Evolutionary conservation across 64 coral and sea anemone species (phyloP).

Genomic region (Pocillopora verrucosa): DNA sequence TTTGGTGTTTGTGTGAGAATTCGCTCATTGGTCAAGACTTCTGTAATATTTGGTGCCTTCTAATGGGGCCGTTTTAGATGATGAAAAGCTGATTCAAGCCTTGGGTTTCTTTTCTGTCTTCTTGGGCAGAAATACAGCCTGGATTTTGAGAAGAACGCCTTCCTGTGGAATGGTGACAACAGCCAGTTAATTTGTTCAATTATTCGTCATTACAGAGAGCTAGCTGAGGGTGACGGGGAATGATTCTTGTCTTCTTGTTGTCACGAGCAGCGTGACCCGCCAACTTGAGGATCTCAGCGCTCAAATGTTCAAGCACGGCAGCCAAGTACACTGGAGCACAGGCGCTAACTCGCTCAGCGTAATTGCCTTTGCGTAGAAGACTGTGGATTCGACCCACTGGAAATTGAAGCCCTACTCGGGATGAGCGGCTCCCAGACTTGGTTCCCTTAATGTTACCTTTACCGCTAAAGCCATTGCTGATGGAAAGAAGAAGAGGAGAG

Average conservation of each 20-base stretch:
- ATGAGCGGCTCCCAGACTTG: conserved; percentile 1
- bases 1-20: too few relatives aligned
- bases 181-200: neutral
- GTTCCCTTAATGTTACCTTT: neutral
- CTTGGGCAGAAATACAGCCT: neutral
- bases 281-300: conserved; percentile 12
- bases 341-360: neutral
- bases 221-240: neutral
- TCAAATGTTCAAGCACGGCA: neutral
- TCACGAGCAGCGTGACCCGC: neutral
- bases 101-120: neutral
- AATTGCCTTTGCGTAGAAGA: conserved; percentile 9
- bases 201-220: neutral
- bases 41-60: neutral
- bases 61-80: conserved; percentile 1
- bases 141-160: neutral
- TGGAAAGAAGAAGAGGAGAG: conserved; percentile 24
- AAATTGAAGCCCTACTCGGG: conserved; percentile 8
- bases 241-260: conserved; percentile 9
- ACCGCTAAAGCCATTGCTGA: neutral
- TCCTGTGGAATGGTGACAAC: neutral
- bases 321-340: neutral
- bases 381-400: neutral
- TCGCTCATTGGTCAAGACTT: neutral
- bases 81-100: neutral